Conservation (phyloP, 2,113 vertebrate genomes). For the Butorides virescens region DNA sequence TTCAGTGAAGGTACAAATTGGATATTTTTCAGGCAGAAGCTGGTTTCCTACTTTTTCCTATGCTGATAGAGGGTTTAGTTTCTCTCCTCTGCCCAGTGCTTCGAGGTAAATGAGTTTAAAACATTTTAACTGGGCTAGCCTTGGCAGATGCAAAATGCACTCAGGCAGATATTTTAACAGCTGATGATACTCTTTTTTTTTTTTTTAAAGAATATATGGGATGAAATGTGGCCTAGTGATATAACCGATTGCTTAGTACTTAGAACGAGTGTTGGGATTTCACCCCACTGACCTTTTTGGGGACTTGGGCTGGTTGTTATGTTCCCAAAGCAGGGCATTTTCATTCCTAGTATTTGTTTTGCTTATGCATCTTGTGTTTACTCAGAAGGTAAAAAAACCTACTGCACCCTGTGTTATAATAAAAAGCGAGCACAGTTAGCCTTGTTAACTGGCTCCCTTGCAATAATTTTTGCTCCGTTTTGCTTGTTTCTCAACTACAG, state of each 20-base stretch:
- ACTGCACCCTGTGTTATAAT: neutral
- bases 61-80: neutral
- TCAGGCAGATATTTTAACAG: neutral
- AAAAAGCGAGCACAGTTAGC: neutral
- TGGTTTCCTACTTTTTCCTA: neutral
- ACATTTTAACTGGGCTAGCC: neutral
- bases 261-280: neutral
- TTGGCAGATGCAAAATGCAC: neutral
- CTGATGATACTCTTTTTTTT: neutral
- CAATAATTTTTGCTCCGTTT: neutral
- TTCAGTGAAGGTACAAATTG: neutral
- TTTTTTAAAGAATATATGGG: neutral
- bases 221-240: neutral
- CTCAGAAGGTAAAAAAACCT: neutral
- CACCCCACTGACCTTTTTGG: neutral
- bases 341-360: neutral
- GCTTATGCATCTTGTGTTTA: neutral
- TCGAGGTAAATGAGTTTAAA: neutral
- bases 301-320: neutral
- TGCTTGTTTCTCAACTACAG: neutral
- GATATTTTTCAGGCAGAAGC: neutral
- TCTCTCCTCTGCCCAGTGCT: neutral
- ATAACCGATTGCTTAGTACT: neutral
- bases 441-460: neutral
- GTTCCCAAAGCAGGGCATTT: neutral